Percentiles rank a stretch among this genome's conserved stretches.
These are phyloP conservation scores for Nyctereutes procyonoides DNA, from an alignment of 2,113 vertebrate species.

Conservation along the genomic window DNA sequence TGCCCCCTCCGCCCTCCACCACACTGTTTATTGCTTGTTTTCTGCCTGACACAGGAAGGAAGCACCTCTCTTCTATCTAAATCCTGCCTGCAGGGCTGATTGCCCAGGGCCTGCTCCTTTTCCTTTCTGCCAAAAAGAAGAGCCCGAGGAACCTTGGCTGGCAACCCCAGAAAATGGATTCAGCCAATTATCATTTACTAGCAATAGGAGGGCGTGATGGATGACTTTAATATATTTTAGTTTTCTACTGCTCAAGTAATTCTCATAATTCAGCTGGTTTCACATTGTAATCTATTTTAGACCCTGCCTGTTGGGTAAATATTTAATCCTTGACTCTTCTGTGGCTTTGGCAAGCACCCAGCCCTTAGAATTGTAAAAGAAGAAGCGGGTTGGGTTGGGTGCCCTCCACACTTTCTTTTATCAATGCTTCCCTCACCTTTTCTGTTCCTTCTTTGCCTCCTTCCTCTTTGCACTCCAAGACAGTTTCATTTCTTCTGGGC, in stretches of 20 bases:
- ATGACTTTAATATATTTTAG: slow-evolving; percentile 75
- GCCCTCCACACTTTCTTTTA: slow-evolving; percentile 14
- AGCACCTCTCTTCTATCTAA: slow-evolving; percentile 15
- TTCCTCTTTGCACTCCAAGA: background rate
- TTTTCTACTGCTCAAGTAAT: slow-evolving; percentile 58
- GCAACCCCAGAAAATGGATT: slow-evolving; percentile 43
- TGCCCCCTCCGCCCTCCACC: background rate
- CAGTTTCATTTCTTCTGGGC: background rate
- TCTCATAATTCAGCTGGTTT: slow-evolving; percentile 63
- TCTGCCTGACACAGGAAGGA: slow-evolving; percentile 12
- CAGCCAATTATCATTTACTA: slow-evolving; percentile 49
- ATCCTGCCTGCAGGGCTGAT: background rate
- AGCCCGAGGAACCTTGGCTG: slow-evolving; percentile 16
- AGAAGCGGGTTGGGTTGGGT: background rate
- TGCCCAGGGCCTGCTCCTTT: background rate
- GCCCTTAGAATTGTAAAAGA: slow-evolving; percentile 21
- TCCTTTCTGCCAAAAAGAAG: background rate
- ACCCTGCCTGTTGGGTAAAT: slow-evolving; percentile 6
- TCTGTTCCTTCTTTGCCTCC: background rate
- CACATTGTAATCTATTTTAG: slow-evolving; percentile 54
- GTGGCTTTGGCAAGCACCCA: background rate
- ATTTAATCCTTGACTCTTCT: slow-evolving; percentile 56
- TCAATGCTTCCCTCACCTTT: background rate
- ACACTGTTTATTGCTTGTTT: slow-evolving; percentile 28
- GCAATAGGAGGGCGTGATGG: slow-evolving; percentile 44